Base-by-base conservation (phyloP, 64 coral and sea anemone genomes). In the Hydrozoanthus tunicans region DNA sequence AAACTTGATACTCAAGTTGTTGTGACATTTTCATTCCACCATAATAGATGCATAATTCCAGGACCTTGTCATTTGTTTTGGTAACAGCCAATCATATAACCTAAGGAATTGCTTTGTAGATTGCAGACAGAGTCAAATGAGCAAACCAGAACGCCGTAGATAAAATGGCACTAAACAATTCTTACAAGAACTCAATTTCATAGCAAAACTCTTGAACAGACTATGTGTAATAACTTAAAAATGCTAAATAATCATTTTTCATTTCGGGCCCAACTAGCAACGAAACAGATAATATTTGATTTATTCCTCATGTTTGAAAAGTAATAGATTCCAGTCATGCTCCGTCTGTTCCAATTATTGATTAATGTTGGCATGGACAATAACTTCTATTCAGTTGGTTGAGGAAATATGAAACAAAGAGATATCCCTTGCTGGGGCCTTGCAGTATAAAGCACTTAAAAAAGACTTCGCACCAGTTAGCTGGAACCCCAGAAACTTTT, bases 271-370 rank as follows among this genome's bases (percentile, higher is more conserved):
- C 61, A 43, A 5, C 51, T 74, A 88, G 23, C 17, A 14, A 59
- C 13, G 53, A 51, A 88, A 88, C 84, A 88, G 84, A 88, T 75
- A 57, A 15, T 58, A 25, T 74, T 88, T 88, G 84, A 88, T 88
- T 88, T 88, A 88, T 88, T 88, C 84, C 56, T 88, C 67, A 58
- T 74, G 24, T 82, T 88, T 73, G 15, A 88, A 74, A 74, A 88
- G 70, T 88, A 88, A 88, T 88, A 60, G 74, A 88, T 74, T 59
- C 68, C 84, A 74, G 69, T 60, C 84, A 88, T 88, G 70, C 67
- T 88, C 70, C 58, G 68, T 15, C 70, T 73, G 58, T 73, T 74
- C 74, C 73, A 23, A 59, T 67, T 43, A 0, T 88, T 88, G 74
- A 73, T 88, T 73, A 88, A 73, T 25, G 55, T 88, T 73, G 23